A percentile compares a stretch with the other conserved stretches of the same genome.
Evolutionary conservation across 2,797 vertebrate species (phyloP).

Genomic region (Neoniphon sammara): DNA sequence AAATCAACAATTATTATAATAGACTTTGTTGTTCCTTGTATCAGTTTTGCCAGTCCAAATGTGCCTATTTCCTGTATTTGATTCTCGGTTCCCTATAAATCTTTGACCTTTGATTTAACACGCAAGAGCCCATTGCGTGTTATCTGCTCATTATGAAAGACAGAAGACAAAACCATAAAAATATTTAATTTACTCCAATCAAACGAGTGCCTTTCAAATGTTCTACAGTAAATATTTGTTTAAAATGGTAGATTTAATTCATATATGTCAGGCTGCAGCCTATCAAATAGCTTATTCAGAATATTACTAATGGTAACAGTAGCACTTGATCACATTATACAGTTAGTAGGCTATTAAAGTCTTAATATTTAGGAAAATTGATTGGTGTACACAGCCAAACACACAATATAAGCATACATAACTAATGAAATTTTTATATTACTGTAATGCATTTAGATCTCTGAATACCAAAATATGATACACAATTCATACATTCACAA

Average conservation of each 20-base stretch:
- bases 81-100: slow-evolving; percentile 36
- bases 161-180: slow-evolving; percentile 79
- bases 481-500: slow-evolving; percentile 74
- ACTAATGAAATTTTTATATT: slow-evolving; percentile 53
- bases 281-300: slow-evolving; percentile 54
- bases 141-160: slow-evolving; percentile 52
- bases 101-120: slow-evolving; percentile 34
- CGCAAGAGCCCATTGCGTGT: too few species aligned
- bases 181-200: slow-evolving; percentile 87
- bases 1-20: too few species aligned
- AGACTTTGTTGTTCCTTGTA: background rate
- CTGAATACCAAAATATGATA: slow-evolving; percentile 69
- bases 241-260: slow-evolving; percentile 57
- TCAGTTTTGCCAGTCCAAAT: background rate
- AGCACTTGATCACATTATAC: slow-evolving; percentile 67
- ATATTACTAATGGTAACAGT: slow-evolving; percentile 47
- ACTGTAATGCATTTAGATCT: slow-evolving; percentile 59
- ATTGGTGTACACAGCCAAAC: slow-evolving; percentile 46
- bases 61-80: background rate
- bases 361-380: slow-evolving; percentile 58
- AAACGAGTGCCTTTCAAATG: slow-evolving; percentile 68
- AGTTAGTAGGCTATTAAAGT: slow-evolving; percentile 47
- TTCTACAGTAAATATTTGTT: slow-evolving; percentile 67
- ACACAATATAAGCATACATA: slow-evolving; percentile 62
- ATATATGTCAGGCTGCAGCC: slow-evolving; percentile 46